phyloP scores from a whole-genome alignment of 2,888 invertebrate genomes.

The Cybosia mesomella region DNA sequence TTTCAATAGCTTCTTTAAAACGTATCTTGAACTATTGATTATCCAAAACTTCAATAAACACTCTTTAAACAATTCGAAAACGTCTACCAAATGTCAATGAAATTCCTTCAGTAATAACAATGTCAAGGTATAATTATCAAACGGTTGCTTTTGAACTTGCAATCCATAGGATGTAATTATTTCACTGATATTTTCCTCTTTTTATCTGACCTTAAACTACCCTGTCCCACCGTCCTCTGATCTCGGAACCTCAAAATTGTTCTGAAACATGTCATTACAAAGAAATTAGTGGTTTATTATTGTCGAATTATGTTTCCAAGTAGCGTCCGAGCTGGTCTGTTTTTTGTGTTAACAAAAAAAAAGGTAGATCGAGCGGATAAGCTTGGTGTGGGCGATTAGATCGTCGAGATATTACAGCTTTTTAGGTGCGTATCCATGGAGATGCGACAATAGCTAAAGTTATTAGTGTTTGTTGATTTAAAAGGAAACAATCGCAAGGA shows the following conservation, averaged over 20 bases:
- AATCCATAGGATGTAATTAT: slow-evolving; percentile 14
- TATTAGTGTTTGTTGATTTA: not conserved
- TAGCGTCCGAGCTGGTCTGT: slow-evolving; percentile 50
- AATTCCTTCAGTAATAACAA: not conserved
- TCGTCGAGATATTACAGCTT: slow-evolving; percentile 38
- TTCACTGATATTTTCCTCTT: slow-evolving; percentile 10
- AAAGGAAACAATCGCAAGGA: not conserved
- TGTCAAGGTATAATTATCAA: not conserved
- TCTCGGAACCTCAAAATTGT: slow-evolving; percentile 43
- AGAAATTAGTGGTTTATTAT: slow-evolving; percentile 73
- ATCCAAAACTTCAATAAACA: too few species aligned
- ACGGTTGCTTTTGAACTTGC: not conserved
- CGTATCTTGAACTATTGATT: too few species aligned
- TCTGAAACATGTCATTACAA: slow-evolving; percentile 68
- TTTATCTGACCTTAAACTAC: slow-evolving; percentile 30
- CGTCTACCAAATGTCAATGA: not conserved
- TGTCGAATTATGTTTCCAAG: slow-evolving; percentile 67
- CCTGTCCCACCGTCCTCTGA: slow-evolving; percentile 42
- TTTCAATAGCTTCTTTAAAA: too few species aligned
- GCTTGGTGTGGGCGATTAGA: slow-evolving; percentile 61
- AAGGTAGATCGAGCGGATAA: slow-evolving; percentile 57
- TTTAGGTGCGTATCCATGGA: slow-evolving; percentile 17
- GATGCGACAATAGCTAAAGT: not conserved
- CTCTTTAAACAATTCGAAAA: too few species aligned
- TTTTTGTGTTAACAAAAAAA: slow-evolving; percentile 55